These are phyloP conservation scores for Cyclargus thomasi DNA, from an alignment of 1,140 invertebrate species.

Conservation along the genomic window DNA sequence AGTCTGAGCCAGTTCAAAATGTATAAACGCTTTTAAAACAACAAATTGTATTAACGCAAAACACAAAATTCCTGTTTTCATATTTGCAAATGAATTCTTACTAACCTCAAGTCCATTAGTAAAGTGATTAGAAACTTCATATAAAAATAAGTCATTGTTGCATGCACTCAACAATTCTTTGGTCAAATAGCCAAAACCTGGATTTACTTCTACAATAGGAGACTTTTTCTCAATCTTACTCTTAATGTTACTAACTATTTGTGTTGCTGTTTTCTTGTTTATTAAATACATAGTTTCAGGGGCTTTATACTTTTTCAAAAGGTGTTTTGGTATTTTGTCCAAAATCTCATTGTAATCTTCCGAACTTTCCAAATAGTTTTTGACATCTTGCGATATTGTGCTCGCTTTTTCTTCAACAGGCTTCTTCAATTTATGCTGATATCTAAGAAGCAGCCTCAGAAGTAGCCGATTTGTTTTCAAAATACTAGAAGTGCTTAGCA, in stretches of 20 bases:
- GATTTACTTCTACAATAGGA: slow-evolving; percentile 74
- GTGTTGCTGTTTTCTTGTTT: slow-evolving; percentile 59
- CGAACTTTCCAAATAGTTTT: slow-evolving; percentile 50
- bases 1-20: too few species aligned
- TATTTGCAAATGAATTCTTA: too few species aligned
- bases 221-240: slow-evolving; percentile 39
- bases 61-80: too few species aligned
- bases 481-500: not conserved
- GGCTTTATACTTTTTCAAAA: slow-evolving; percentile 60
- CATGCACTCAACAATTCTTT: slow-evolving; percentile 56
- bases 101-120: slow-evolving; percentile 45
- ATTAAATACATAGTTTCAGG: slow-evolving; percentile 67
- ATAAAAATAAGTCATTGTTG: slow-evolving; percentile 55
- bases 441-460: slow-evolving; percentile 26
- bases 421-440: slow-evolving; percentile 42
- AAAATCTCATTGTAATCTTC: slow-evolving; percentile 45
- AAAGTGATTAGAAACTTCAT: slow-evolving; percentile 67
- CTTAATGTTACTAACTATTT: slow-evolving; percentile 49
- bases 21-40: too few species aligned
- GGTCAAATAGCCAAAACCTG: slow-evolving; percentile 73
- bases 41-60: too few species aligned
- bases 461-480: not conserved
- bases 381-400: slow-evolving; percentile 46
- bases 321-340: slow-evolving; percentile 44
- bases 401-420: slow-evolving; percentile 34